Base-by-base conservation (phyloP, 2,797 vertebrate genomes). In the Amblyraja radiata region DNA sequence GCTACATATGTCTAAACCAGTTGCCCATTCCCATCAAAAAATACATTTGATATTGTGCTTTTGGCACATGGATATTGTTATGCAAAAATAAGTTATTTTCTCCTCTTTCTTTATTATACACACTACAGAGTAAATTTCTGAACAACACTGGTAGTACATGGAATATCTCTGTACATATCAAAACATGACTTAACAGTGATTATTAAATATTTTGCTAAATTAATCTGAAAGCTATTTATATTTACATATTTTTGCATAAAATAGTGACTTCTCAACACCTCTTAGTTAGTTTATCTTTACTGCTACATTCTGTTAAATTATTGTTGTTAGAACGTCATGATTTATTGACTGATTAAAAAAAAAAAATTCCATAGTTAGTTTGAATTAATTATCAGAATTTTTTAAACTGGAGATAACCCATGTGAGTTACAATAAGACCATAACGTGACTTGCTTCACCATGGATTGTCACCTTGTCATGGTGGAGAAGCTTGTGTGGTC, bases 181-280 rank as follows among this genome's bases (percentile, higher is more conserved):
- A 68, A 88, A 65, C 65, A 68, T 88, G n/a, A 32, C 61, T 36
- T 18, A 65, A 88, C n/a, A 68, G 63, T 65, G 6, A 61, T 88
- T 36, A 68, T 7, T 3, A 84, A 84, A 58, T 61, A 25, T 84
- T 61, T 84, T 68, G 84, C 39, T 21, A 65, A 1, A 68, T 88
- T 8, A 88, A 88, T 88, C 61, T 68, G 63, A 36, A 68, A 88
- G 68, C n/a, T 21, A 88, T 36, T 16, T 65, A 16, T 88, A 65
- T 68, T 68, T 36, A 63, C 84, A 68, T 88, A 21, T 88, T 63
- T 65, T 68, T 68, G 83, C 61, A 86, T 58, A 86, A 86, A 86
- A 23, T 54, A n/a, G n/a, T 61, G 10, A 61, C 58, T 18, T 65
- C 84, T 68, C 18, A 63, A 21, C 54, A 61, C 61, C 63, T 88